Percentiles rank a stretch among this genome's conserved stretches.
These are phyloP conservation scores for Pteronura brasiliensis DNA, from an alignment of 2,113 vertebrate genomes.

Conservation along the genomic window DNA sequence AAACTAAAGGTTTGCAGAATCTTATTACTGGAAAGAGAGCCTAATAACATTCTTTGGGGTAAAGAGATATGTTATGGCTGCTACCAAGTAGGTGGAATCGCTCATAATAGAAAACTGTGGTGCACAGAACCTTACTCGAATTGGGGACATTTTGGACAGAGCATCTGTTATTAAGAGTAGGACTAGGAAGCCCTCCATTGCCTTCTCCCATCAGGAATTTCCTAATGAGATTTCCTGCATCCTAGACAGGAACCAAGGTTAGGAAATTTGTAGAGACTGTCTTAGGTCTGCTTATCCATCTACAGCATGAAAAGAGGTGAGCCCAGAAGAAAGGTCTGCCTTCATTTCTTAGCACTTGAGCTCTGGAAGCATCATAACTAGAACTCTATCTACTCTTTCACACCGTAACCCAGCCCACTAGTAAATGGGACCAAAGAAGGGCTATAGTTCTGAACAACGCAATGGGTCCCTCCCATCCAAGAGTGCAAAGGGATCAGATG, in stretches of 20 bases:
- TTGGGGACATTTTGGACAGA: not conserved
- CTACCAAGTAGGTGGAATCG: not conserved
- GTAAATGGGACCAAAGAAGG: not conserved
- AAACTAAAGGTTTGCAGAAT: not conserved
- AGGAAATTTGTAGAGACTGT: not conserved
- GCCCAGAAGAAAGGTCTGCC: not conserved
- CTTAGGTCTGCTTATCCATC: not conserved
- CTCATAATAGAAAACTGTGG: not conserved
- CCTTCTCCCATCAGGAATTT: not conserved
- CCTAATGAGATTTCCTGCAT: not conserved
- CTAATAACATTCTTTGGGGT: not conserved
- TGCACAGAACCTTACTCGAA: not conserved
- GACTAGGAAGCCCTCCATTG: not conserved
- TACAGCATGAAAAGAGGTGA: not conserved
- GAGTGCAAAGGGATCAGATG: not conserved
- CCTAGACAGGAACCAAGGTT: not conserved
- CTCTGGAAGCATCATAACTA: not conserved
- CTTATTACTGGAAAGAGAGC: not conserved
- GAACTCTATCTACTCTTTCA: not conserved
- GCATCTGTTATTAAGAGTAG: not conserved
- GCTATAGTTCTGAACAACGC: not conserved
- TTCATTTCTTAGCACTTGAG: not conserved
- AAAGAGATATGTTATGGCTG: not conserved
- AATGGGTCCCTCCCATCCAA: not conserved
- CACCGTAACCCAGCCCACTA: not conserved